Evolutionary conservation across 92 coral and sea anemone species (phyloP).

Genomic region (Parazoanthus atlanticus): DNA sequence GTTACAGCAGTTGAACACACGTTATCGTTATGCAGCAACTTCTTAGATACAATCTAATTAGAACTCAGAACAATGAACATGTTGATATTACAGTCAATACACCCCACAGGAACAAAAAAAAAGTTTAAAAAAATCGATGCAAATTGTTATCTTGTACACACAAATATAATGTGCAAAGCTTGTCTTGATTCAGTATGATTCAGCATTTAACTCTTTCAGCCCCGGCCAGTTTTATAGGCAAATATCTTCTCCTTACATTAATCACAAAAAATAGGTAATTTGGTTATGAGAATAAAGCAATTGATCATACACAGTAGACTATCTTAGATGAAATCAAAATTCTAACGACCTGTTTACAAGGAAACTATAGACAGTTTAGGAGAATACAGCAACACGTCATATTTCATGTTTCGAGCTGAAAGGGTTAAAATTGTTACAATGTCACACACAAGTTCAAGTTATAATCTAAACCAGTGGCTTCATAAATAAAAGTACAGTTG

Average conservation of each 20-base stretch:
- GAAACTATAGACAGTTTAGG: background rate
- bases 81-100: too few species aligned
- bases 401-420: background rate
- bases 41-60: slow-evolving; percentile 1
- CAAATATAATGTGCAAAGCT: too few species aligned
- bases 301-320: background rate
- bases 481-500: too few species aligned
- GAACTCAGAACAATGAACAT: too few species aligned
- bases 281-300: background rate
- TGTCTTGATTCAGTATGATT: too few species aligned
- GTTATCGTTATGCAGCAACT: too few species aligned
- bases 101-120: too few species aligned
- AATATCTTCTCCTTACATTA: background rate
- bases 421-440: background rate
- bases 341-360: background rate
- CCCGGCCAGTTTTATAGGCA: background rate
- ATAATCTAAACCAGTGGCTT: too few species aligned
- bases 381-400: background rate
- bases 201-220: background rate
- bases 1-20: too few species aligned
- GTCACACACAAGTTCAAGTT: too few species aligned
- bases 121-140: too few species aligned
- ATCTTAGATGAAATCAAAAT: background rate
- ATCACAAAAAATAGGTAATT: background rate
- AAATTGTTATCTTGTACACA: too few species aligned